Percentiles rank a stretch among this genome's conserved stretches.
Evolutionary conservation across 2,888 invertebrate species (phyloP).

Genomic region (Rosalia funebris): DNA sequence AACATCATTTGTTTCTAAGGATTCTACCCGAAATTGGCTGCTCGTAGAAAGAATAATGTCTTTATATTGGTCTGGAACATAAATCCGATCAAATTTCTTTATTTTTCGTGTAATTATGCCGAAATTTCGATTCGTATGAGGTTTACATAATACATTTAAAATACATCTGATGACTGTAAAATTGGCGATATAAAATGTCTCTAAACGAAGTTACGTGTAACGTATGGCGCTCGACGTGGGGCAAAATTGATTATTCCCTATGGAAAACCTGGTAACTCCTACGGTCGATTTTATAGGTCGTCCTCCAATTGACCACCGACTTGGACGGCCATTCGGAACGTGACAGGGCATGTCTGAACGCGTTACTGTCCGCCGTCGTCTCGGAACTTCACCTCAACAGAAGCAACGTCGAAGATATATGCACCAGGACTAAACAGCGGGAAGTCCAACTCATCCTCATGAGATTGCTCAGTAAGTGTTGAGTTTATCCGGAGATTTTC

Average conservation of each 20-base stretch:
- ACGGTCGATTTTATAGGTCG: too few species aligned
- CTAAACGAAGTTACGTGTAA: too few species aligned
- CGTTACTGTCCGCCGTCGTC: slow-evolving; percentile 78
- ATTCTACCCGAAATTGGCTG: too few species aligned
- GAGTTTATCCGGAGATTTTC: neutral
- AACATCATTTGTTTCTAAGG: too few species aligned
- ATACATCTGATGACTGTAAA: too few species aligned
- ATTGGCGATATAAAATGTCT: too few species aligned
- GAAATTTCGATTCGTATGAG: too few species aligned
- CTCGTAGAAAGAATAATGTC: too few species aligned
- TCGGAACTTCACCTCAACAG: slow-evolving; percentile 76
- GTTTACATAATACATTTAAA: too few species aligned
- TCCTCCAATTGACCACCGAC: slow-evolving; percentile 89
- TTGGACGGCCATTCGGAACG: slow-evolving; percentile 86
- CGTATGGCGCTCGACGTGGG: neutral
- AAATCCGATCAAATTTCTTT: too few species aligned
- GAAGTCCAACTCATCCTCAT: slow-evolving; percentile 91
- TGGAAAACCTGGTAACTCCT: neutral
- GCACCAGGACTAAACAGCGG: slow-evolving; percentile 76
- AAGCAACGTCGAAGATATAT: slow-evolving; percentile 67
- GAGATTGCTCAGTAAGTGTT: slow-evolving; percentile 80
- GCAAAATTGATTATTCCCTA: neutral
- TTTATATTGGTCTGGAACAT: too few species aligned
- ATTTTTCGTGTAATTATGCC: too few species aligned
- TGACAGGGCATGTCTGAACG: slow-evolving; percentile 81